Evolutionary conservation across 2,113 vertebrate species (phyloP).

Genomic region (Rhinoderma darwinii): DNA sequence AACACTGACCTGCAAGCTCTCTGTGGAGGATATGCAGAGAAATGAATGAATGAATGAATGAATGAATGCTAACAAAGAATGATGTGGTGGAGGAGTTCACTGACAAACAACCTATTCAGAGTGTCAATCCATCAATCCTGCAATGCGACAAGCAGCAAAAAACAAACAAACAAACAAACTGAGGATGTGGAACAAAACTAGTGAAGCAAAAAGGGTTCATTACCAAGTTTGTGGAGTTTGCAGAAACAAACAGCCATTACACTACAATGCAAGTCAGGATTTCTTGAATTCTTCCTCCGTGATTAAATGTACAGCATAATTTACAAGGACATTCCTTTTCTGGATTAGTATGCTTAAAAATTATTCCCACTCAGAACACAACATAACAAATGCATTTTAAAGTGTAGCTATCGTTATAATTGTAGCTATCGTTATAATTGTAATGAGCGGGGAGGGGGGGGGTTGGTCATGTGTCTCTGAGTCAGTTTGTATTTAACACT

Average conservation of each 20-base stretch:
- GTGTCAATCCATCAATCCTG: background rate
- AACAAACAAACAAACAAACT: too few relatives aligned
- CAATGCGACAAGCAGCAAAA: background rate
- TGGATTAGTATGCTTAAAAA: too few relatives aligned
- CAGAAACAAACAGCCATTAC: background rate
- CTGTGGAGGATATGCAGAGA: background rate
- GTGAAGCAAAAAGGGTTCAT: background rate
- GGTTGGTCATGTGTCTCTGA: too few relatives aligned
- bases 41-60: background rate
- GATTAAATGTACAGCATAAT: background rate
- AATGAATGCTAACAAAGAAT: background rate
- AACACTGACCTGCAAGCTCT: background rate
- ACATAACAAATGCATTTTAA: too few relatives aligned
- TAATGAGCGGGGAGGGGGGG: too few relatives aligned
- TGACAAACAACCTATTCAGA: background rate
- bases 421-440: too few relatives aligned
- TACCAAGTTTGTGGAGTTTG: background rate
- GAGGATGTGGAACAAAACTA: too few relatives aligned
- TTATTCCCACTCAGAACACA: too few relatives aligned
- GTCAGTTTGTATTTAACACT: too few relatives aligned
- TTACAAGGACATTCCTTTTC: too few relatives aligned
- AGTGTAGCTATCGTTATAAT: too few relatives aligned
- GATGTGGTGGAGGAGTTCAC: background rate
- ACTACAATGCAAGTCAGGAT: background rate
- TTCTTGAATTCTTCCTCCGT: background rate